Base-by-base conservation (phyloP, 2,113 vertebrate species). In the Carassius carassius region DNA sequence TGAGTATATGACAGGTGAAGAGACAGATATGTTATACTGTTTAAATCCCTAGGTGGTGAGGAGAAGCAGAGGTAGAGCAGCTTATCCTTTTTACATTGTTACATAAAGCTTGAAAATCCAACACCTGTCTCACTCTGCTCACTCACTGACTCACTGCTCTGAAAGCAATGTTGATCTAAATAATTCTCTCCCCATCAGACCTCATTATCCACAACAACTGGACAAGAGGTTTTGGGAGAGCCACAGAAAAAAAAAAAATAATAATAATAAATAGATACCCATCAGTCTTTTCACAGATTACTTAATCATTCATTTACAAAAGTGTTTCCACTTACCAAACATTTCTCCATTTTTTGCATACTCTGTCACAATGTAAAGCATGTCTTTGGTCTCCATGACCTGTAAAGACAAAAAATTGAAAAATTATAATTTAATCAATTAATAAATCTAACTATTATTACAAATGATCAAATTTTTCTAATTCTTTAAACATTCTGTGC, bases 341-440 rank as follows among this genome's bases (percentile, higher is more conserved):
- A 99, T 98, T 86, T 99, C 98, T 90, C 98, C 98, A n/a, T 98
- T 99, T 90, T 97, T 96, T 80, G 98, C 97, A 81, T 98, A 99
- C 87, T 99, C 98, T 0, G 98, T 99, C 84, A 99, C 98, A 8
- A 99, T 98, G 87, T 99, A 99, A 90, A 99, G 95, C 98, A 99
- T 99, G 87, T 99, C 98, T 94, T 98, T 98, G 73, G 98, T 99
- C 93, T 99, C 98, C 98, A 99, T 99, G 86, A 99, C 98, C 98
- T 99, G 84, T 32, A 82, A 89, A 91, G 14, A 91, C 0, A 87
- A 85, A 1, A 87, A 6, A 3, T 47, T 3, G 5, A 74, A 23
- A 37, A 23, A 19, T 17, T 6, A 7, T 17, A 7, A 56, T 56
- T 56, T 5, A 56, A 19, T 47, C 17, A 19, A 17, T 19, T 54